These are phyloP conservation scores for Procambarus virginalis DNA, from an alignment of 1,140 invertebrate species.

Conservation along the genomic window DNA sequence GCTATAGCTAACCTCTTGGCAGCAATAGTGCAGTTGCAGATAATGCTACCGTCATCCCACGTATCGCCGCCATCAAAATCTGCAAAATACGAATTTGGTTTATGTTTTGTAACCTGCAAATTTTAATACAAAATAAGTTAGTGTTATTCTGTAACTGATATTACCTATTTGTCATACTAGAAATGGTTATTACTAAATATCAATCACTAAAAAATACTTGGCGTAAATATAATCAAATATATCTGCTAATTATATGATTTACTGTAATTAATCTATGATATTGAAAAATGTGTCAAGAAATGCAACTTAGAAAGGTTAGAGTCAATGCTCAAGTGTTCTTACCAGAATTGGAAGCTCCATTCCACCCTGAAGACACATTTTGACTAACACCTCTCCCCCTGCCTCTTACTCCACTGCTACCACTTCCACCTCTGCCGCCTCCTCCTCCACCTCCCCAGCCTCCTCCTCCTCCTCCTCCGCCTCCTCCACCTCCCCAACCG, in stretches of 20 bases:
- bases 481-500: background rate
- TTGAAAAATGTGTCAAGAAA: no score
- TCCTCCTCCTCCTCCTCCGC: background rate
- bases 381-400: background rate
- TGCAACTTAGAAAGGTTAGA: background rate
- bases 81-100: background rate
- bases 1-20: constrained; percentile 75
- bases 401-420: background rate
- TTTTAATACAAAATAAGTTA: no score
- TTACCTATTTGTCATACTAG: no score
- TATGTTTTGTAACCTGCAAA: no score
- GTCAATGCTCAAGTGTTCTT: background rate
- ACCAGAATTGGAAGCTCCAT: background rate
- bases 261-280: no score
- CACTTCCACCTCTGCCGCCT: background rate
- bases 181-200: no score
- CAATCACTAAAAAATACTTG: no score
- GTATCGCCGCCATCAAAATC: background rate
- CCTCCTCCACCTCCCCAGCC: background rate
- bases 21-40: constrained; percentile 77
- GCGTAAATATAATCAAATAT: no score
- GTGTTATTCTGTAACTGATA: no score
- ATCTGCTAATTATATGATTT: no score
- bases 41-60: constrained; percentile 66
- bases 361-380: background rate